Base-by-base conservation (phyloP, 1,140 invertebrate genomes). In the Cotesia glomerata region DNA sequence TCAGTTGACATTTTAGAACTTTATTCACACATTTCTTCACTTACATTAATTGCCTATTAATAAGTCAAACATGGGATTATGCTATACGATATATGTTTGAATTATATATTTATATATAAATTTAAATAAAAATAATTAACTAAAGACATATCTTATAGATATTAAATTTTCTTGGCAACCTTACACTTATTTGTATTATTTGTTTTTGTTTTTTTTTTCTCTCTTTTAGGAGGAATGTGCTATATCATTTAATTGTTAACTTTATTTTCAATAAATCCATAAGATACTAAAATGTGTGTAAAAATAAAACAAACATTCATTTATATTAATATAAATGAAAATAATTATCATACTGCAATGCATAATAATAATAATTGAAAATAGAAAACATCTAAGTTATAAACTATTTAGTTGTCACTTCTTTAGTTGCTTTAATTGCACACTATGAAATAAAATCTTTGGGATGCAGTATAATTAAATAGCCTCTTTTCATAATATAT, bases 11-110 rank as follows among this genome's bases (percentile, higher is more conserved):
- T 85, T 85, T 85, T 82, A 75, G 82, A 86, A 86, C 84, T 87
- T 87, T 87, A 87, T 87, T 87, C 86, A 86, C 85, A 87, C 86
- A 87, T 82, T 86, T 80, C 79, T 80, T 85, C 79, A 85, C 85
- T 86, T 87, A 87, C 86, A 87, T 85, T 56, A 78, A 82, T 86
- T 84, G 80, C 81, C 81, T 83, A 79, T 77, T 75, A 39, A 82
- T 83, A 85, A 86, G 85, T 82, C 81, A 84, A 87, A 87, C 85
- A 84, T 86, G 85, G 80, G 80, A 81, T 84, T 82, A 85, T 75
- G 79, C 84, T 81, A 76, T 80, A 79, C 74, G 81, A 77, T 84
- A 79, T 82, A 72, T 78, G n/a, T 74, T 62, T 74, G 66, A 75
- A 78, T 78, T 59, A 63, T 77, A 71, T 75, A 64, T 76, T 76